Base-by-base conservation (phyloP, 2,113 vertebrate species). In the Ginglymostoma cirratum region DNA sequence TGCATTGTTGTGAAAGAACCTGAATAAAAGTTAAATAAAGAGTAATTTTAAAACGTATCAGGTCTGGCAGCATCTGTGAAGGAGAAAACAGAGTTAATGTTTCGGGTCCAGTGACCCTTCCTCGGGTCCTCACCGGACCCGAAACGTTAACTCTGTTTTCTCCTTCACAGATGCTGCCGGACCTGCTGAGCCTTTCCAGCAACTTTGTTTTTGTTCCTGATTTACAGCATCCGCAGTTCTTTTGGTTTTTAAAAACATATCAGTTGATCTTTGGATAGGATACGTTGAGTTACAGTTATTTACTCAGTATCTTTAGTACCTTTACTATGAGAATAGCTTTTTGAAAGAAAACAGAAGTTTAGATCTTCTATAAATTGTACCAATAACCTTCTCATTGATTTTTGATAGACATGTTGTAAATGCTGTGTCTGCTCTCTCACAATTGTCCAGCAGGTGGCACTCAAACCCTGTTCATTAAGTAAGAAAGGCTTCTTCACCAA, bases 371-470 rank as follows among this genome's bases (percentile, higher is more conserved):
- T 2, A 55, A 61, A 61, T 61, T 8, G 17, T 55, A 48, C 10
- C 23, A 27, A 3, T 27, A 30, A 48, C 21, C 38, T 14, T 70
- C 38, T 72, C 38, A 10, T 23, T 24, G 70, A 8, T 72, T 55
- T 14, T 24, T 34, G 48, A 55, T 55, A 4, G 10, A 24, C 48
- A 15, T 55, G 86, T 89, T 52, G 87, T 27, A 70, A 95, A 52
- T 72, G 48, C 89, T 93, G 14, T 93, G 23, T 24, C 2, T 72
- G 69, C 12, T 8, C 72, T 69, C 30, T 12, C 94, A 30, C 66
- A 34, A 72, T 72, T 34, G 42, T 72, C 92, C 94, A 95, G 67
- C 69, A 70, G 94, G 69, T 95, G 94, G 94, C 67, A 76, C 67
- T 72, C 67, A 34, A 52, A 72, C 69, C 27, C 42, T 27, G 94